Base-by-base conservation (phyloP, 1,140 invertebrate species). In the Campodea augens region DNA sequence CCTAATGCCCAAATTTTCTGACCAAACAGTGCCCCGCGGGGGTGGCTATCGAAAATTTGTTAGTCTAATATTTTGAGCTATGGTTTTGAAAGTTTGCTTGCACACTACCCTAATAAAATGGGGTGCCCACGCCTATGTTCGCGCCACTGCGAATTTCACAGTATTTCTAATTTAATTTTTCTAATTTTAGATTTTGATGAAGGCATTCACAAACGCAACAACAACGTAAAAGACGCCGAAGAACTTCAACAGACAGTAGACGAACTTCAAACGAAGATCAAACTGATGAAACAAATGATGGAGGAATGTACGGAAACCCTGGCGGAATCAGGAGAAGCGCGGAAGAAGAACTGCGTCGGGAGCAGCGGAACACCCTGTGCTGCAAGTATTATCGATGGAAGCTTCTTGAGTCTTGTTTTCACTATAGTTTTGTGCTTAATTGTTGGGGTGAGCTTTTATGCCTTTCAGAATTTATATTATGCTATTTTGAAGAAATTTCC, bases 401-500 rank as follows among this genome's bases (percentile, higher is more conserved):
- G 75, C 55, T 82, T 85, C 54, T 62, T 86, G 0, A 81, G 78
- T 48, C 70, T 81, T 51, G 78, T 84, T 18, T 85, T 87, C 53
- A 74, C 72, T 3, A 71, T 75, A 1, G 79, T 78, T 1, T 62
- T 87, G 2, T 51, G 76, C 3, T 72, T 84, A n/a, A 84, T 86
- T 36, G 55, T 85, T 1, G 73, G 74, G 48, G 81, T 85, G 39
- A 82, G 78, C 37, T 67, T 77, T 1, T 85, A 85, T 53, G 81
- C 81, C 0, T 87, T 85, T 58, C 82, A 84, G 52, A 84, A 81
- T 60, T 63, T 87, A 0, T 85, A 83, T 54, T 67, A 74, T 50
- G 81, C 82, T 5, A 77, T 85, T 25, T 57, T 82, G 1, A 85
- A 83, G 59, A 81, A 80, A 57, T 82, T 83, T 54, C 75, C 78